These are phyloP conservation scores for Thaumetopoea pityocampa DNA, from an alignment of 1,140 invertebrate genomes.

Conservation along the genomic window DNA sequence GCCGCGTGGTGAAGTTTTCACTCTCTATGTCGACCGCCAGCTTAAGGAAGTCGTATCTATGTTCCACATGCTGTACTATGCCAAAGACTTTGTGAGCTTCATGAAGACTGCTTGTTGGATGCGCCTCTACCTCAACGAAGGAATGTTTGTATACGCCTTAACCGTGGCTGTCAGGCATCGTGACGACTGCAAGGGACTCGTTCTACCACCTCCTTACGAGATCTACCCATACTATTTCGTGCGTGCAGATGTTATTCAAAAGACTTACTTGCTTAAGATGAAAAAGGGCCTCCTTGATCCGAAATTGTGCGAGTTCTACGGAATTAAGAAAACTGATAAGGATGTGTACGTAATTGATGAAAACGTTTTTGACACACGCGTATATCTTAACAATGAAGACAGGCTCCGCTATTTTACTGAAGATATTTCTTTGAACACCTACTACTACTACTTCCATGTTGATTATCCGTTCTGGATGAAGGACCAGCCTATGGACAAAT, in stretches of 20 bases:
- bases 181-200: conserved; percentile 77
- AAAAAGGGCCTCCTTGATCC: conserved; percentile 60
- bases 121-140: conserved; percentile 78
- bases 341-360: conserved; percentile 63
- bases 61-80: conserved; percentile 82
- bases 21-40: conserved; percentile 78
- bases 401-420: conserved; percentile 81
- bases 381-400: conserved; percentile 52
- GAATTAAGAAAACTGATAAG: conserved; percentile 62
- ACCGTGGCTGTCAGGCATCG: conserved; percentile 79
- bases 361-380: conserved; percentile 59
- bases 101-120: conserved; percentile 80
- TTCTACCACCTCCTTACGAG: conserved; percentile 81
- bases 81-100: conserved; percentile 80
- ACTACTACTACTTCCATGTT: conserved; percentile 82
- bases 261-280: conserved; percentile 78
- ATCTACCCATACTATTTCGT: conserved; percentile 82
- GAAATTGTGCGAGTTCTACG: conserved; percentile 57
- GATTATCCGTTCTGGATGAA: conserved; percentile 82
- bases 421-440: conserved; percentile 81
- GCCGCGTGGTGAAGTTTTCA: conserved; percentile 79
- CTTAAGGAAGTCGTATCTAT: conserved; percentile 78
- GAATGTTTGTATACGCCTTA: conserved; percentile 80
- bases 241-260: conserved; percentile 77
- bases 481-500: conserved; percentile 70